phyloP scores from a whole-genome alignment of 1,140 invertebrate species.

The Macrosteles quadrilineatus region DNA sequence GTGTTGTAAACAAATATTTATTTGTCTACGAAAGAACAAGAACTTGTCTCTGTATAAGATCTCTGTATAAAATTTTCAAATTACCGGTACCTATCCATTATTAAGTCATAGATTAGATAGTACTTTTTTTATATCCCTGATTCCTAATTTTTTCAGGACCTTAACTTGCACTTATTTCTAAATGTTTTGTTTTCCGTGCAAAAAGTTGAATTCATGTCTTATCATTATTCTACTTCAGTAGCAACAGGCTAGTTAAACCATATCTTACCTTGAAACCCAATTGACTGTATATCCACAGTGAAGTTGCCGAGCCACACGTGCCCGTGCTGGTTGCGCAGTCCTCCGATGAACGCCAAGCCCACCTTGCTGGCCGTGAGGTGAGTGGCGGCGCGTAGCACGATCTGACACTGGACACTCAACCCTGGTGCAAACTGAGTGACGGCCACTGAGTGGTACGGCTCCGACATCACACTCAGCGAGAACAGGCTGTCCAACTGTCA shows the following conservation, averaged over 20 bases:
- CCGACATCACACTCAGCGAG: constrained; percentile 37
- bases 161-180: no score
- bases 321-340: constrained; percentile 46
- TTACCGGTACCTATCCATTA: no score
- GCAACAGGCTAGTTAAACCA: no score
- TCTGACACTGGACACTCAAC: constrained; percentile 32
- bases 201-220: no score
- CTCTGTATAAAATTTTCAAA: no score
- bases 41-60: no score
- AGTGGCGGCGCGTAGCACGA: constrained; percentile 30
- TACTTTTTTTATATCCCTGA: no score
- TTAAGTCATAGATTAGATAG: no score
- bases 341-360: constrained; percentile 49
- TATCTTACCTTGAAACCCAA: constrained; percentile 45
- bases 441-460: constrained; percentile 35
- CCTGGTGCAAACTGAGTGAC: constrained; percentile 26
- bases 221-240: no score
- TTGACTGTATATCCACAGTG: constrained; percentile 49
- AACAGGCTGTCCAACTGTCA: constrained; percentile 45
- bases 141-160: no score
- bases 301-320: constrained; percentile 48
- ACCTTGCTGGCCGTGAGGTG: constrained; percentile 43
- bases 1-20: no score
- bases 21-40: not conserved
- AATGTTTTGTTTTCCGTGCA: no score